Evolutionary conservation across 2,113 vertebrate species (phyloP).

Genomic region (Nesospiza acunhae): DNA sequence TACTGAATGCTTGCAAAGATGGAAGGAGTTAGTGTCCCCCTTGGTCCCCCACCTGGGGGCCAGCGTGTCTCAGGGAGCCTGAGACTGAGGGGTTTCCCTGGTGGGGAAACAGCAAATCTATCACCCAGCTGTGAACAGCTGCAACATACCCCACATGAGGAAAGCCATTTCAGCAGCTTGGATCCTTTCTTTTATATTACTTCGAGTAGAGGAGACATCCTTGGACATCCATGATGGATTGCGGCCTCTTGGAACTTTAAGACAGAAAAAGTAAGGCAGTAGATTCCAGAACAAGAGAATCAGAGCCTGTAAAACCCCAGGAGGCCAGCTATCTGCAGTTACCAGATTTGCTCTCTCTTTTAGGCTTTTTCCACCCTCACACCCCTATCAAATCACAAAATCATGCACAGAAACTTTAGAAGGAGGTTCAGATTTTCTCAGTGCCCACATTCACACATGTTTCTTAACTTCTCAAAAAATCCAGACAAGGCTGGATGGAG

Average conservation of each 20-base stretch:
- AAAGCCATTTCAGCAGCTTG: neutral
- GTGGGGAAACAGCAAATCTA: neutral
- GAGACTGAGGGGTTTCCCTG: neutral
- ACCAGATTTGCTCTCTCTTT: neutral
- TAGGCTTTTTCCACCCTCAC: no score
- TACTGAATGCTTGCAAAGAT: neutral
- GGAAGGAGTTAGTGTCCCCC: neutral
- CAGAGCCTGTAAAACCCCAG: neutral
- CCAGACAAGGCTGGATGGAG: neutral
- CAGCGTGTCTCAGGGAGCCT: neutral
- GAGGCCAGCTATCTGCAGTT: neutral
- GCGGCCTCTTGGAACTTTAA: neutral
- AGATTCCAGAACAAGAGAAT: neutral
- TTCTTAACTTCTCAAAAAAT: neutral
- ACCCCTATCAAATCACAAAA: neutral
- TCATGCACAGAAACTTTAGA: neutral
- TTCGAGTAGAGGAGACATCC: neutral
- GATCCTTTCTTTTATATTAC: neutral
- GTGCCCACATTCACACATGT: neutral
- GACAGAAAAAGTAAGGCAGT: neutral
- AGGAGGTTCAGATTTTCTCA: neutral
- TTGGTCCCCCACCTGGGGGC: neutral
- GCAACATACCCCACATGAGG: neutral
- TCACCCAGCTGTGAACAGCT: neutral
- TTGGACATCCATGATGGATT: neutral